A percentile compares a stretch with the other conserved stretches of the same genome.
Evolutionary conservation across 2,113 vertebrate species (phyloP).

Genomic region (Bothrops jararaca): DNA sequence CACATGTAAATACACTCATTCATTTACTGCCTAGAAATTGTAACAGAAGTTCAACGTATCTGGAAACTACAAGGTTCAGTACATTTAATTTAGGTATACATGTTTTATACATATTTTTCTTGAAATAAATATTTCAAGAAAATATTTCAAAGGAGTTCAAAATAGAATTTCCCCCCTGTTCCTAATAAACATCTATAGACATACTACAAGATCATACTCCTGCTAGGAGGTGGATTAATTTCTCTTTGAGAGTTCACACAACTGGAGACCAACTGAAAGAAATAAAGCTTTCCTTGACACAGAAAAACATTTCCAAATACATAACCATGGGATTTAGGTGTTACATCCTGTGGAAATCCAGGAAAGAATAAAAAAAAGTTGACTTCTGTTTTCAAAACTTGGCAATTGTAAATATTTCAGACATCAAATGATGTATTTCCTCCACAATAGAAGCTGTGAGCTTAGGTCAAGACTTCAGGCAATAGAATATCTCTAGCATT

Average conservation of each 20-base stretch:
- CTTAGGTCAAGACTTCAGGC: background rate
- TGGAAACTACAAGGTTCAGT: background rate
- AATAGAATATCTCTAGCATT: background rate
- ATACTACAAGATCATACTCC: background rate
- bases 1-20: background rate
- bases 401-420: slow-evolving; percentile 16
- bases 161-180: background rate
- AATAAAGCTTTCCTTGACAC: slow-evolving; percentile 1
- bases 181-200: slow-evolving; percentile 30
- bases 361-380: background rate
- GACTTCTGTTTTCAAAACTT: background rate
- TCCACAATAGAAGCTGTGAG: accelerated
- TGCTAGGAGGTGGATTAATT: background rate
- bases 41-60: background rate
- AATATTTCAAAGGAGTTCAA: slow-evolving; percentile 9
- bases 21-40: background rate
- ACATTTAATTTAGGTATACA: background rate
- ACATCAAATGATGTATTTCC: background rate
- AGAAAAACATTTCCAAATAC: background rate
- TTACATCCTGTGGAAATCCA: background rate
- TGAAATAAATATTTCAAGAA: background rate
- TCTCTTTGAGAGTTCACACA: background rate
- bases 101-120: background rate
- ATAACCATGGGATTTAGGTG: background rate
- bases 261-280: background rate